phyloP scores from a whole-genome alignment of 2,888 invertebrate genomes.

The Papilio protenor region DNA sequence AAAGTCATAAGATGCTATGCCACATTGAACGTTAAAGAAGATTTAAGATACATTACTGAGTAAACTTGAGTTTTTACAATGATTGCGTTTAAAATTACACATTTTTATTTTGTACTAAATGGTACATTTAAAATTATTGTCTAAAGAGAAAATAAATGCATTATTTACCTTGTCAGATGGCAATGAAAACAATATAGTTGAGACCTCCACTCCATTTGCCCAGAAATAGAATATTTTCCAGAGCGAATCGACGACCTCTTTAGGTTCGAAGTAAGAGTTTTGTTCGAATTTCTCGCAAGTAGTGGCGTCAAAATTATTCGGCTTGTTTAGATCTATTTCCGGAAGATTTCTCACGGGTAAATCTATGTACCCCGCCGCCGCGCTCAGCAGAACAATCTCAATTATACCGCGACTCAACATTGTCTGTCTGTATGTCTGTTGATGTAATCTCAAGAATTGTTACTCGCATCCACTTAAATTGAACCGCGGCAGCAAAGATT shows the following conservation, averaged over 20 bases:
- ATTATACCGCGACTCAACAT: conserved; percentile 70
- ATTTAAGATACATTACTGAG: too few relatives aligned
- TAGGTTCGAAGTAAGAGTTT: conserved; percentile 65
- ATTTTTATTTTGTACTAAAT: too few relatives aligned
- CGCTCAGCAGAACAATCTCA: conserved; percentile 60
- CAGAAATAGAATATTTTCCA: conserved; percentile 77
- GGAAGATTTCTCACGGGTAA: background rate
- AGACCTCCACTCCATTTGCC: conserved; percentile 65
- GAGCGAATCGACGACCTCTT: conserved; percentile 63
- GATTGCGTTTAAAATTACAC: too few relatives aligned
- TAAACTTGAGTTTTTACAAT: too few relatives aligned
- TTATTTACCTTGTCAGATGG: conserved; percentile 64
- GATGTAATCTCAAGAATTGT: conserved; percentile 61
- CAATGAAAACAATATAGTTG: conserved; percentile 66
- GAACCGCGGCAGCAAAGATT: conserved; percentile 57
- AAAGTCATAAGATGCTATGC: background rate
- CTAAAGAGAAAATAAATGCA: background rate
- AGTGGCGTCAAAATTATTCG: conserved; percentile 53
- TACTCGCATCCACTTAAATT: conserved; percentile 59
- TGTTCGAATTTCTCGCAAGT: conserved; percentile 72
- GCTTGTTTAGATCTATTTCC: conserved; percentile 7
- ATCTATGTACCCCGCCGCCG: conserved; percentile 45
- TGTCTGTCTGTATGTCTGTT: conserved; percentile 53
- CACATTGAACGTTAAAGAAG: background rate
- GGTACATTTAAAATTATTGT: background rate